These are phyloP conservation scores for Otolemur garnettii DNA, from an alignment of 2,113 vertebrate genomes.

Conservation along the genomic window DNA sequence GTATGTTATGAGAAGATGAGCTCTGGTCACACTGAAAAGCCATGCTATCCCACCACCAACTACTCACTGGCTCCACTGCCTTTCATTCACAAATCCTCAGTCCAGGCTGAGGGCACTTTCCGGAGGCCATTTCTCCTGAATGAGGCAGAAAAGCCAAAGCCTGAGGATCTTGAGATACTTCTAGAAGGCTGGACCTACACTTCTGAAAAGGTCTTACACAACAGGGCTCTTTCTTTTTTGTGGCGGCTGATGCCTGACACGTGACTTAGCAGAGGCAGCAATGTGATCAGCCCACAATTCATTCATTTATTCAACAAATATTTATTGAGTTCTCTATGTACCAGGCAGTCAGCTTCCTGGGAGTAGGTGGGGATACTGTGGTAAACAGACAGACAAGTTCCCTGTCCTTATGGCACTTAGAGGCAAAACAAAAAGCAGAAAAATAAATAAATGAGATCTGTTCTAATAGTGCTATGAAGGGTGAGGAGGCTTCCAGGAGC, in stretches of 20 bases:
- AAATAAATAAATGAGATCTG: not conserved
- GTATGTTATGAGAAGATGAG: not conserved
- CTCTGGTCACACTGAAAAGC: not conserved
- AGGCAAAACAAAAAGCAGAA: not conserved
- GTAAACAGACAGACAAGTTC: not conserved
- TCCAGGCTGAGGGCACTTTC: not conserved
- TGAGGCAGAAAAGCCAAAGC: not conserved
- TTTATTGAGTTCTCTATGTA: conserved; percentile 11
- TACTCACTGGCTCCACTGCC: not conserved
- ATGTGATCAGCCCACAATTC: conserved; percentile 25
- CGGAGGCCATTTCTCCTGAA: not conserved
- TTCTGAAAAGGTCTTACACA: conserved; percentile 21
- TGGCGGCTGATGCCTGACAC: conserved; percentile 43
- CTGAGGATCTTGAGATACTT: not conserved
- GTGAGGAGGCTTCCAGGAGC: not conserved
- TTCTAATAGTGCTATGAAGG: not conserved
- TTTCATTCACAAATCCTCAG: not conserved
- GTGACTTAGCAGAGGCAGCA: conserved; percentile 55
- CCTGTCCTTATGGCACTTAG: not conserved
- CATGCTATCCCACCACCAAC: not conserved
- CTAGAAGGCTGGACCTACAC: not conserved
- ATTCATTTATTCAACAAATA: conserved; percentile 51
- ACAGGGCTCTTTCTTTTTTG: conserved; percentile 65
- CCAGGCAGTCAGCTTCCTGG: not conserved
- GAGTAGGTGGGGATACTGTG: not conserved